phyloP scores from a whole-genome alignment of 2,888 invertebrate genomes.

The Amphipoea lucens region DNA sequence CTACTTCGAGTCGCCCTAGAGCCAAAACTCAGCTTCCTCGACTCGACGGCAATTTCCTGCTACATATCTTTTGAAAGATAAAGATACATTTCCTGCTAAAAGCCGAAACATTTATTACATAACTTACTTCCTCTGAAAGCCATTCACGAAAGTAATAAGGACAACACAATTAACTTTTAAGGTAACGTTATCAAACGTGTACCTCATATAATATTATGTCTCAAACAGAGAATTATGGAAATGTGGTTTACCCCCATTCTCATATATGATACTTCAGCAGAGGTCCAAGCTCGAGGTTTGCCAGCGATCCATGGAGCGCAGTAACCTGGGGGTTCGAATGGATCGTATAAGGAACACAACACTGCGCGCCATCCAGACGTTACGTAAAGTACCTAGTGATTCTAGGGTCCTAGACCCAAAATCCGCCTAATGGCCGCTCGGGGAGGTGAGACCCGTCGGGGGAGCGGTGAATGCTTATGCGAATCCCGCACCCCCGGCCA shows the following conservation, averaged over 20 bases:
- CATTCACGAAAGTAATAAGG: background rate
- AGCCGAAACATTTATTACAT: conserved; percentile 17
- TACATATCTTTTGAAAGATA: background rate
- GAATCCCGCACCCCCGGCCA: too few species aligned
- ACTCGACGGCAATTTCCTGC: conserved; percentile 4
- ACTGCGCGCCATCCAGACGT: too few species aligned
- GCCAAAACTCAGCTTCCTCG: background rate
- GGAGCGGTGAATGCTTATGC: too few species aligned
- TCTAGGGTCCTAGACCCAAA: background rate
- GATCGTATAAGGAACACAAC: too few species aligned
- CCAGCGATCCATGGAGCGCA: too few species aligned
- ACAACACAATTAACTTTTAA: conserved; percentile 19
- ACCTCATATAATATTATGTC: background rate
- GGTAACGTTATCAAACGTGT: background rate
- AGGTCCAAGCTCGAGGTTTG: too few species aligned
- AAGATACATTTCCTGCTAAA: conserved; percentile 6
- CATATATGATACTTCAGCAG: too few species aligned
- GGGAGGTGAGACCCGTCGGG: too few species aligned
- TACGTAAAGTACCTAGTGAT: background rate
- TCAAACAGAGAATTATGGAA: too few species aligned
- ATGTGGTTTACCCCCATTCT: too few species aligned
- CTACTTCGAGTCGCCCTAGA: background rate
- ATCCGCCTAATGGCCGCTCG: too few species aligned
- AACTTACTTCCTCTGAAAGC: conserved; percentile 21
- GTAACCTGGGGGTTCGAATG: too few species aligned